A percentile compares a stretch with the other conserved stretches of the same genome.
Evolutionary conservation across 2,113 vertebrate species (phyloP).

Genomic region (Misgurnus mizolepis): DNA sequence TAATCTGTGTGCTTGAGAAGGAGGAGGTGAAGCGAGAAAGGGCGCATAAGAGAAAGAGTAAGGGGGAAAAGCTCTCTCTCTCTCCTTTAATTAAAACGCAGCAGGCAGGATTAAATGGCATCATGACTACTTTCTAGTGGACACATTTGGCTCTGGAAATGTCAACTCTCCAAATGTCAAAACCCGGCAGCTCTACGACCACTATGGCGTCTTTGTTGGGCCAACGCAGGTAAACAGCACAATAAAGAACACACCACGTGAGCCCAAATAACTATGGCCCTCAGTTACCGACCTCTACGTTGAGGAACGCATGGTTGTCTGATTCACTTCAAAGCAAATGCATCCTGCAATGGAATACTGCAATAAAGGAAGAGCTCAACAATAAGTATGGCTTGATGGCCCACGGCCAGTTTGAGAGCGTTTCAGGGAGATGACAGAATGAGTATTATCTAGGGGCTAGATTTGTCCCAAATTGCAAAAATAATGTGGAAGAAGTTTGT

Average conservation of each 20-base stretch:
- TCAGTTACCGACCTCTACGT: neutral
- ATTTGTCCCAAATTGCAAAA: too few relatives aligned
- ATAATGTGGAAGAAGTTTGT: too few relatives aligned
- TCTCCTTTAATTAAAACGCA: slow-evolving; percentile 57
- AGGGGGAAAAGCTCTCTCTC: slow-evolving; percentile 5
- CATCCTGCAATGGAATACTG: neutral
- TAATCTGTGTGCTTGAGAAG: slow-evolving; percentile 25
- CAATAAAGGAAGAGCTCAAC: neutral
- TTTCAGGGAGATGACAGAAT: too few relatives aligned
- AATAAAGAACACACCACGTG: neutral
- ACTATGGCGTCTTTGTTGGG: neutral
- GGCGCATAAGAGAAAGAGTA: neutral
- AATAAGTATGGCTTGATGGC: too few relatives aligned
- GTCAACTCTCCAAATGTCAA: slow-evolving; percentile 59
- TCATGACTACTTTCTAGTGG: slow-evolving; percentile 45
- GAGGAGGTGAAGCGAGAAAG: neutral
- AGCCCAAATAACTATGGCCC: neutral
- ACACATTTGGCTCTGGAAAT: slow-evolving; percentile 56
- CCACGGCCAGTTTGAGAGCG: too few relatives aligned
- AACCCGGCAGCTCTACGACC: slow-evolving; percentile 17
- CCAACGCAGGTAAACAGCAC: neutral
- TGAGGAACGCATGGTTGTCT: neutral
- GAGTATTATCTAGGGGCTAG: too few relatives aligned
- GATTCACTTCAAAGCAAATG: neutral
- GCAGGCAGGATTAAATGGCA: slow-evolving; percentile 58